Conservation (phyloP, 2,797 vertebrate genomes). For the Pseudomugil tenellus region DNA sequence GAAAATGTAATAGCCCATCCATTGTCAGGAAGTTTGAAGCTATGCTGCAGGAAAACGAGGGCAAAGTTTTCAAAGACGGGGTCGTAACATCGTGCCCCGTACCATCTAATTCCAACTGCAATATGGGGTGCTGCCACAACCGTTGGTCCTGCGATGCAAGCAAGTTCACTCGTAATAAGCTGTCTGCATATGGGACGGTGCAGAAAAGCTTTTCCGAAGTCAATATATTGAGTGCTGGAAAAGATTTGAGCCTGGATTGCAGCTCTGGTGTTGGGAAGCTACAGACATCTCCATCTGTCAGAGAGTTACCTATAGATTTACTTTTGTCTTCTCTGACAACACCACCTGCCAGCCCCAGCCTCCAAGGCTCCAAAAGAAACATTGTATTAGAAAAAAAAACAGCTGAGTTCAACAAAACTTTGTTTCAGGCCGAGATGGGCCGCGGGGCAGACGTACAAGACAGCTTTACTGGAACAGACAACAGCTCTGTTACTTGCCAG, state of each 20-base stretch:
- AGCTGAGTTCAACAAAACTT: slow-evolving; percentile 92
- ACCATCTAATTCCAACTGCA: slow-evolving; percentile 77
- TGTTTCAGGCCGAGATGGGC: slow-evolving; percentile 91
- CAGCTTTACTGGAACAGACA: slow-evolving; percentile 55
- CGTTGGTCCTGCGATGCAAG: slow-evolving; percentile 85
- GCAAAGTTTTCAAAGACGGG: slow-evolving; percentile 78
- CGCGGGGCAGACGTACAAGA: slow-evolving; percentile 71
- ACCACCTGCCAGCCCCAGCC: slow-evolving; percentile 54
- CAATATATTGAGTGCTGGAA: slow-evolving; percentile 78
- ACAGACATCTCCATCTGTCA: slow-evolving; percentile 44
- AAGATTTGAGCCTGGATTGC: slow-evolving; percentile 52
- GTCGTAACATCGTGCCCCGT: slow-evolving; percentile 60
- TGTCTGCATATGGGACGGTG: slow-evolving; percentile 73
- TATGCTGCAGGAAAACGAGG: slow-evolving; percentile 82
- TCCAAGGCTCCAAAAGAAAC: slow-evolving; percentile 81
- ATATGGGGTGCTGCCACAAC: slow-evolving; percentile 83
- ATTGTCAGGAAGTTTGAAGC: slow-evolving; percentile 80
- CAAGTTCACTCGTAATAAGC: slow-evolving; percentile 77
- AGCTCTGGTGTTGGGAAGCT: slow-evolving; percentile 41
- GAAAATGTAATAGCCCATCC: slow-evolving; percentile 78
- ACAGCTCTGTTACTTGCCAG: slow-evolving; percentile 60
- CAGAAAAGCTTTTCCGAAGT: slow-evolving; percentile 88
- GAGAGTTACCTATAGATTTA: slow-evolving; percentile 65
- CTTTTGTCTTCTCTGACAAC: slow-evolving; percentile 65
- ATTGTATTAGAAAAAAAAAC: slow-evolving; percentile 91